phyloP scores from a whole-genome alignment of 2,113 vertebrate species.

The Oncorhynchus tshawytscha region DNA sequence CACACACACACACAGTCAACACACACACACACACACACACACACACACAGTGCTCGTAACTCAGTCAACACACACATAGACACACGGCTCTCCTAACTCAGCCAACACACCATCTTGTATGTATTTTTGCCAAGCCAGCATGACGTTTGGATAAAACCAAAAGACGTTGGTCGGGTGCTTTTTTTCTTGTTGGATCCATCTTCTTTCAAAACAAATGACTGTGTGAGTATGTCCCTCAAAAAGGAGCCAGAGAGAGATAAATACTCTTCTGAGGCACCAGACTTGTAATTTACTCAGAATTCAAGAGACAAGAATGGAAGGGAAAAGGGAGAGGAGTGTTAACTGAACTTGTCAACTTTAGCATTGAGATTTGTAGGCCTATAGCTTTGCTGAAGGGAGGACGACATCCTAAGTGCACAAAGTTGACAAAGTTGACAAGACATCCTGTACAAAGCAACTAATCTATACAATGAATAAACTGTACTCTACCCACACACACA shows the following conservation, averaged over 20 bases:
- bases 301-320: slow-evolving; percentile 2
- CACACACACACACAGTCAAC: too few relatives aligned
- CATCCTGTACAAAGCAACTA: neutral
- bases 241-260: neutral
- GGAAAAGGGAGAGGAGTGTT: neutral
- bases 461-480: neutral
- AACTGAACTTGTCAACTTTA: neutral
- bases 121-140: slow-evolving; percentile 20
- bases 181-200: neutral
- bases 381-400: neutral
- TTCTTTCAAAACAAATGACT: slow-evolving; percentile 11
- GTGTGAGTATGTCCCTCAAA: neutral
- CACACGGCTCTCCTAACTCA: neutral
- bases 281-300: neutral
- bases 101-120: slow-evolving; percentile 1
- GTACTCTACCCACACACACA: neutral
- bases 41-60: too few relatives aligned
- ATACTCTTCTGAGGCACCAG: neutral
- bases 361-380: slow-evolving; percentile 1
- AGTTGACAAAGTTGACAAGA: too few relatives aligned
- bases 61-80: too few relatives aligned
- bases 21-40: neutral
- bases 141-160: slow-evolving; percentile 9
- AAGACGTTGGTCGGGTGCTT: too few relatives aligned
- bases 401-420: too few relatives aligned